Conservation (phyloP, 2,113 vertebrate species). For the Malurus melanocephalus region DNA sequence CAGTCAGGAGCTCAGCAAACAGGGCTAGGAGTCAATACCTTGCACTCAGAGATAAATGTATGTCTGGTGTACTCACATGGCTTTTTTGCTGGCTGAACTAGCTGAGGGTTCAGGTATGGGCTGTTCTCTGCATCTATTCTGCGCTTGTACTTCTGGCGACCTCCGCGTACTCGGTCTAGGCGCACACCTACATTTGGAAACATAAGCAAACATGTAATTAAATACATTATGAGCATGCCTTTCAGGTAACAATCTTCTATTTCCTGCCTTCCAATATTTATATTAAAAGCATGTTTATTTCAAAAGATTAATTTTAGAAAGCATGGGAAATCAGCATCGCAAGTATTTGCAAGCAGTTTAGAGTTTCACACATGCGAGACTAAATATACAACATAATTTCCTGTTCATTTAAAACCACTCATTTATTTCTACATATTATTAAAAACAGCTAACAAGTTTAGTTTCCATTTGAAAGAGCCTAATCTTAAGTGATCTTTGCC, state of each 20-base stretch:
- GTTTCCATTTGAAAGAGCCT: background rate
- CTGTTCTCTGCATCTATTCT: conserved; percentile 99
- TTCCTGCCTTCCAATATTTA: background rate
- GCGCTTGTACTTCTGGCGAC: conserved; percentile 98
- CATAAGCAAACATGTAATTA: conserved; percentile 43
- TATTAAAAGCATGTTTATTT: background rate
- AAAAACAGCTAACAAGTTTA: background rate
- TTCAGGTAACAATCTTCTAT: background rate
- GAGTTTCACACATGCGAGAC: background rate
- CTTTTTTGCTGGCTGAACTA: conserved; percentile 97
- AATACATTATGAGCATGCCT: background rate
- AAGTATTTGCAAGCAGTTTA: background rate
- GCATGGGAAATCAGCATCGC: background rate
- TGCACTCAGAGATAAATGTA: background rate
- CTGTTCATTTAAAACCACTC: background rate
- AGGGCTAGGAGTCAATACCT: background rate
- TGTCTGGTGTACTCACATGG: conserved; percentile 86
- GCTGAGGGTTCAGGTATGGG: conserved; percentile 97
- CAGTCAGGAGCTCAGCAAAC: background rate
- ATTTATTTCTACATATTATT: background rate
- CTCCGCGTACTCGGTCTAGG: conserved; percentile 96
- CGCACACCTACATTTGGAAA: conserved; percentile 84
- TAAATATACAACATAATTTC: background rate
- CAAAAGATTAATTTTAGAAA: conserved; percentile 11
- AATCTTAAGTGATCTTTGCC: conserved; percentile 1